Percentiles rank a stretch among this genome's conserved stretches.
Conservation (phyloP, 1,140 invertebrate genomes). For the Parasteatoda tepidariorum region DNA sequence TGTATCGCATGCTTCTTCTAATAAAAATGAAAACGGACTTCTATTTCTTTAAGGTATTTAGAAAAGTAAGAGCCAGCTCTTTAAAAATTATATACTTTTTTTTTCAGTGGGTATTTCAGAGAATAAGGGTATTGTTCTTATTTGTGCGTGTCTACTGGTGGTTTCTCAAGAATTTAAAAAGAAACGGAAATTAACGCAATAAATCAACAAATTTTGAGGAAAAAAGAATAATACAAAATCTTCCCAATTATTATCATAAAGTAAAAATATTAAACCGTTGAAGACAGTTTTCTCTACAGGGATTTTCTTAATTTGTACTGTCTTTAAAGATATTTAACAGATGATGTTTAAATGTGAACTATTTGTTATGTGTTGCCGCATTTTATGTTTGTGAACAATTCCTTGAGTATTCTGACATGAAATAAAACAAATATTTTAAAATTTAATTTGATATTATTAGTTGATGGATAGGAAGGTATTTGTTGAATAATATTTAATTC, state of each 20-base stretch:
- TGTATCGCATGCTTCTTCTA: not conserved
- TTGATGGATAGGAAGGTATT: too few species aligned
- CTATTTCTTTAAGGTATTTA: not conserved
- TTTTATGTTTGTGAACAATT: not conserved
- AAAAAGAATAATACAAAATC: not conserved
- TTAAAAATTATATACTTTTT: not conserved
- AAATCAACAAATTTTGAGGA: not conserved
- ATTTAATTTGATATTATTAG: too few species aligned
- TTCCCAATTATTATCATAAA: not conserved
- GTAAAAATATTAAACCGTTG: not conserved
- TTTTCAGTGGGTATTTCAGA: not conserved
- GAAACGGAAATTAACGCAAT: not conserved
- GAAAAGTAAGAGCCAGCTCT: not conserved
- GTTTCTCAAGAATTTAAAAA: not conserved
- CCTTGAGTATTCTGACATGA: too few species aligned
- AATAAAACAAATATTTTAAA: too few species aligned
- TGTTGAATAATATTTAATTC: too few species aligned
- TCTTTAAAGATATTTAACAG: not conserved
- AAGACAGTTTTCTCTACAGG: not conserved
- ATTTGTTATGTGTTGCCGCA: not conserved
- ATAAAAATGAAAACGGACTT: not conserved
- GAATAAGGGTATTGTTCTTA: not conserved
- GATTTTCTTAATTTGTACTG: not conserved
- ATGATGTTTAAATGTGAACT: not conserved
- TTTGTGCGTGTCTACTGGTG: not conserved